Base-by-base conservation (phyloP, 2,113 vertebrate species). In the Melanostigma gelatinosum region DNA sequence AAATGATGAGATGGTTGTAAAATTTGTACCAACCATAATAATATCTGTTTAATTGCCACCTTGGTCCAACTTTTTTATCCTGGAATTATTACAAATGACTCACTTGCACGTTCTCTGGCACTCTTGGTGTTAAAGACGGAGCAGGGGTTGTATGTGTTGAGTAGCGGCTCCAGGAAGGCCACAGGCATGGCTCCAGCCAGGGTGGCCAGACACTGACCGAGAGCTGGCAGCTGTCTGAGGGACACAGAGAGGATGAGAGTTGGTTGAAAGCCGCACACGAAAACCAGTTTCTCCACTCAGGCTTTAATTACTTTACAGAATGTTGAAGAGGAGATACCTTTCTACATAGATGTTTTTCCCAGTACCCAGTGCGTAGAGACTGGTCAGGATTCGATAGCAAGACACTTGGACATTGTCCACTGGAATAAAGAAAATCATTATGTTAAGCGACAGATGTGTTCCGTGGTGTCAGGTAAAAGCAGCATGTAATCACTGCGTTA, bases 291-390 rank as follows among this genome's bases (percentile, higher is more conserved):
- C 22, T 34, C 52, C 36, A 50, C 27, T 29, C 38, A 58, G 18
- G 22, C 18, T 72, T 71, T 72, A 3, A 72, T 67, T 29, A 72
- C 48, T 77, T 60, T 57, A 60, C 6, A 44, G 13, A 65, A 22
- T 8, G 15, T 68, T 75, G 36, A 55, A 36, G 6, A 13, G 46
- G 5, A 20, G 22, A 88, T 97, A 99, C 98, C 98, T 97, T 94
- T 99, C 98, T 79, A 99, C 97, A n/a, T 99, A 99, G 92, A 99
- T 98, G 93, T 99, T 99, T 91, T 99, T 99, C 58, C 98, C 98
- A 22, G 98, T 99, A 52, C 98, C 98, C 75, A 99, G 95, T 4
- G 97, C 96, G 82, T 98, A 99, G 1, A 99, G 96, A 83, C 98
- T 99, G 91, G 95, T 96, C 83, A 99, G 94, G 89, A 98, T 98